Base-by-base conservation (phyloP, 1,140 invertebrate genomes). In the Drosophila tristis region DNA sequence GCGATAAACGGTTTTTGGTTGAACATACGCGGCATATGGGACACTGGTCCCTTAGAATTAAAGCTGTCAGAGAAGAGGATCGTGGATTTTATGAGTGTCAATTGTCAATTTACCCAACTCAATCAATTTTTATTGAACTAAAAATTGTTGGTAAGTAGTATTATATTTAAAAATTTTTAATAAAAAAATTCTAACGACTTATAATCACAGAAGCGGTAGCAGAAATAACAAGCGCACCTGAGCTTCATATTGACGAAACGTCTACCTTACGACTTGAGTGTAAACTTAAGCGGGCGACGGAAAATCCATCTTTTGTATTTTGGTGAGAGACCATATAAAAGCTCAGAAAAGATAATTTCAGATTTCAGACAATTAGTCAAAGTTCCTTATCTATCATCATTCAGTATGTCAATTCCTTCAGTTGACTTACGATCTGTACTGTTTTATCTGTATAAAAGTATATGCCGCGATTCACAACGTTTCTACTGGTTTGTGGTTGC, bases 41-140 rank as follows among this genome's bases (percentile, higher is more conserved):
- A 55, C 95, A 96, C 76, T 96, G 96, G 96, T 94, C 95, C 3
- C 92, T 97, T 42, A 93, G 95, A 68, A 95, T 97, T 80, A 95
- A 95, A 80, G 94, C 94, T 70, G 96, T 96, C 5, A 95, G 94
- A 35, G 92, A 94, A 5, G 93, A 94, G 13, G 96, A 97, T 82
- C 94, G 94, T 6, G 96, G 96, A n/a, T 92, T 96, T 26, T 97
- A 96, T 85, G 96, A 96, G 92, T 97, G 96, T 91, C 96, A 96
- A 94, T 94, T 96, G 72, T 96, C 95, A 49, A 95, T 95, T 45
- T 95, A 97, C 92, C 96, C 96, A 56, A 95, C 96, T 57, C 94
- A 95, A 49, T 96, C 95, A 90, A 95, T 96, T 92, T 95, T 96
- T 92, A 92, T 96, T 59, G 94, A 94, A 78, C 93, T 97, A 71